Conservation (phyloP, 2,888 invertebrate genomes). For the Ornithoptera alexandrae region DNA sequence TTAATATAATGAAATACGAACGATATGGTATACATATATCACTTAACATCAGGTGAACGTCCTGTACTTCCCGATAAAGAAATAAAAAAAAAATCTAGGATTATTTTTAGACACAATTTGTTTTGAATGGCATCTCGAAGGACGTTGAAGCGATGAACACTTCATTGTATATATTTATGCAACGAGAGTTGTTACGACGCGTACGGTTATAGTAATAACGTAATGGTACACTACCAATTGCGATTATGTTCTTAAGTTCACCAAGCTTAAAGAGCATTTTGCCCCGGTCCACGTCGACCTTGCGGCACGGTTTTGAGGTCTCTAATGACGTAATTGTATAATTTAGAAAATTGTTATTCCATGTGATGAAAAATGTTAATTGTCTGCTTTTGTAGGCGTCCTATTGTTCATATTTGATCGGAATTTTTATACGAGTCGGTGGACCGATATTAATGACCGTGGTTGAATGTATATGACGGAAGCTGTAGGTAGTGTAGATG, state of each 20-base stretch:
- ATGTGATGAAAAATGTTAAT: background rate
- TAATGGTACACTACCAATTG: background rate
- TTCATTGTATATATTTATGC: background rate
- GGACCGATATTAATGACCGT: no score
- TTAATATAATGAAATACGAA: no score
- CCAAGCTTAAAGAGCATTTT: constrained; percentile 8
- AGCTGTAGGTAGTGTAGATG: no score
- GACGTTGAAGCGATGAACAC: background rate
- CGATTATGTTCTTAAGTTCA: constrained; percentile 10
- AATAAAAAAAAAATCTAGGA: no score
- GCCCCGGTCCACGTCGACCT: constrained; percentile 8
- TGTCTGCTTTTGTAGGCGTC: background rate
- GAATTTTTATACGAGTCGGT: background rate
- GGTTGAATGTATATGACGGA: no score
- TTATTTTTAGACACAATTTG: no score
- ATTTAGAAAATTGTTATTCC: background rate
- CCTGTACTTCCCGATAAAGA: no score
- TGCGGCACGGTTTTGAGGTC: constrained; percentile 16
- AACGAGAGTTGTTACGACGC: background rate
- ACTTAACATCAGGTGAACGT: no score
- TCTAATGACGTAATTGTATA: constrained; percentile 15
- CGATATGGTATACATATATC: no score
- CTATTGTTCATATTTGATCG: background rate
- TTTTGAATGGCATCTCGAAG: no score
- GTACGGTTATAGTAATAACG: background rate